Percentiles rank a stretch among this genome's conserved stretches.
These are phyloP conservation scores for Centropus unirufus DNA, from an alignment of 2,113 vertebrate genomes.

Conservation along the genomic window DNA sequence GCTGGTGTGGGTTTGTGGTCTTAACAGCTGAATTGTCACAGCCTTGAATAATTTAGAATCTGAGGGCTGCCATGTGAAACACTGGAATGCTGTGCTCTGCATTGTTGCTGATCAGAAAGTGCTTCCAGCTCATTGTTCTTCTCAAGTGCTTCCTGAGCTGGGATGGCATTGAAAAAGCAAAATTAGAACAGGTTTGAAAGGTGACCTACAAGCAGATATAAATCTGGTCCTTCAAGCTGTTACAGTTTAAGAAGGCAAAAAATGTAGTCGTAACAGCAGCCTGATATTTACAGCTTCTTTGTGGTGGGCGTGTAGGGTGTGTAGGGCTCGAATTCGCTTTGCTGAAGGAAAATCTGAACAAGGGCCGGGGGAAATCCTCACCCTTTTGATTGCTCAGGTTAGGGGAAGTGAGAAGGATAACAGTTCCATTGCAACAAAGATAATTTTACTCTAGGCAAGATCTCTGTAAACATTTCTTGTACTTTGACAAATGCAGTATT, in stretches of 20 bases:
- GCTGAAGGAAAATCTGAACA: neutral
- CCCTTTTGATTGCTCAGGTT: neutral
- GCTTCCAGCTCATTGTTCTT: neutral
- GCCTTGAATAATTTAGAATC: neutral
- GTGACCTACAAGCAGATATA: neutral
- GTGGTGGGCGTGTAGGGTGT: neutral
- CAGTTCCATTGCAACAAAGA: neutral
- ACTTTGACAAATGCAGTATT: neutral
- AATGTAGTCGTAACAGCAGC: neutral
- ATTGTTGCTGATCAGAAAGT: neutral
- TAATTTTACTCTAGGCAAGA: neutral
- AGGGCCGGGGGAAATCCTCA: neutral
- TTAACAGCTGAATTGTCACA: conserved; percentile 12
- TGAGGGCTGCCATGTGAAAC: neutral
- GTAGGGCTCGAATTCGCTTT: neutral
- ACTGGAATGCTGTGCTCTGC: neutral
- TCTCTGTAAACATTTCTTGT: neutral
- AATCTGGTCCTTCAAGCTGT: neutral
- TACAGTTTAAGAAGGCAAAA: neutral
- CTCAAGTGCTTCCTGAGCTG: neutral
- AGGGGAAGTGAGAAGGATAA: neutral
- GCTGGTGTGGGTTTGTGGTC: conserved; percentile 9
- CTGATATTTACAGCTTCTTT: neutral
- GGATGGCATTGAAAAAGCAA: neutral
- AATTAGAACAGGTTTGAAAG: neutral